Percentiles rank a stretch among this genome's conserved stretches.
Evolutionary conservation across 2,113 vertebrate species (phyloP).

Genomic region (Cyanoderma ruficeps): DNA sequence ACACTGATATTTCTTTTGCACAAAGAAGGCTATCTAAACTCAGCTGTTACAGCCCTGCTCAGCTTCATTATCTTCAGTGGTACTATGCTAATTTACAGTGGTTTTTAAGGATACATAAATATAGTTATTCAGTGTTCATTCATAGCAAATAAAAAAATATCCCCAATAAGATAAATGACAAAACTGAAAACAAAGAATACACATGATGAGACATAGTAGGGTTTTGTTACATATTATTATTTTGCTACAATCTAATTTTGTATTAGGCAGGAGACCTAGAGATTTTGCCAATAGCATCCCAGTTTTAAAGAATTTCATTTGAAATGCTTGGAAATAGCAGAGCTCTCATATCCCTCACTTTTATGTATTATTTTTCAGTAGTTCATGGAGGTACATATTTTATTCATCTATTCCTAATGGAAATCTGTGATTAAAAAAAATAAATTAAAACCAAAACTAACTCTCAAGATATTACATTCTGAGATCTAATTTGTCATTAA

Average conservation of each 20-base stretch:
- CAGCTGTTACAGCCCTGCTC: not conserved
- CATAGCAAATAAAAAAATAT: not conserved
- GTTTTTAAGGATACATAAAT: not conserved
- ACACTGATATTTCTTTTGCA: not conserved
- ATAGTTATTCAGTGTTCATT: not conserved
- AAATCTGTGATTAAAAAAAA: not conserved
- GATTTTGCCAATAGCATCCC: not conserved
- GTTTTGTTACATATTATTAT: not conserved
- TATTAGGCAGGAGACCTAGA: not conserved
- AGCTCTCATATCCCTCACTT: not conserved
- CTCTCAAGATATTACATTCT: not conserved
- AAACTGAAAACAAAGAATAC: not conserved
- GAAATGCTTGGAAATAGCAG: not conserved
- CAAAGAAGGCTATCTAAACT: not conserved
- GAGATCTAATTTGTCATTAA: not conserved
- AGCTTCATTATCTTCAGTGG: not conserved
- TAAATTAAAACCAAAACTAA: not conserved
- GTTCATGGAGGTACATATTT: not conserved
- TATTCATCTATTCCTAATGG: not conserved
- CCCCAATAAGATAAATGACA: not conserved
- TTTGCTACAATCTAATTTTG: not conserved
- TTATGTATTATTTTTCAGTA: not conserved
- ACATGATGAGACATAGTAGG: not conserved
- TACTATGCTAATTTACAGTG: not conserved
- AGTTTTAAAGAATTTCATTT: not conserved